Percentiles rank a stretch among this genome's conserved stretches.
phyloP scores from a whole-genome alignment of 2,888 invertebrate genomes.

The Parapristionchus giblindavisi region DNA sequence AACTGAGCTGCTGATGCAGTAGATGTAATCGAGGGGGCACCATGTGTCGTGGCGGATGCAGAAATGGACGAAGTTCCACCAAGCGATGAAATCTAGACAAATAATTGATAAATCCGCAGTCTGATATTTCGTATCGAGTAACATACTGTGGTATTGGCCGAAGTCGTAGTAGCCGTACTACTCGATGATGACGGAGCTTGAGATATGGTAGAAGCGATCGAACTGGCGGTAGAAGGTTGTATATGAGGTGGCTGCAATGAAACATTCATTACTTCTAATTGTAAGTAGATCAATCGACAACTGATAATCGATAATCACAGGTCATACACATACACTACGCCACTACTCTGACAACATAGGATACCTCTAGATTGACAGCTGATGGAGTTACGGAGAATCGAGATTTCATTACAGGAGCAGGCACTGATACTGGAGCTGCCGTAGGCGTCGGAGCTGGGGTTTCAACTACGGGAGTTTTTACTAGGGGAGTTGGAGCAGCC shows the following conservation, averaged over 20 bases:
- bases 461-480: neutral
- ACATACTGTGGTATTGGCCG: conserved; percentile 7
- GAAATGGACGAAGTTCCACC: conserved; percentile 2
- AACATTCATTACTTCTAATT: neutral
- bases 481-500: conserved; percentile 24
- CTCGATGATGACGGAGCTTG: neutral
- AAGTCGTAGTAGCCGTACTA: neutral
- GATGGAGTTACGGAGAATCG: conserved; percentile 46
- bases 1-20: neutral
- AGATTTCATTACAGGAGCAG: conserved; percentile 43
- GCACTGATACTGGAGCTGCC: conserved; percentile 32
- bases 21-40: neutral
- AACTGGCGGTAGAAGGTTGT: neutral
- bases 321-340: neutral
- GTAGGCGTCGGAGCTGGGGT: conserved; percentile 30
- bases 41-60: conserved; percentile 8
- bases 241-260: conserved; percentile 13
- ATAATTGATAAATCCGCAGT: neutral
- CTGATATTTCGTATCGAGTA: neutral
- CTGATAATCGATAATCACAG: neutral
- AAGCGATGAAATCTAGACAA: conserved; percentile 19
- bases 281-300: neutral
- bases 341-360: neutral
- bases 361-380: conserved; percentile 37
- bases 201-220: neutral